Conservation (phyloP, 2,797 vertebrate genomes). For the Antennarius maculatus region DNA sequence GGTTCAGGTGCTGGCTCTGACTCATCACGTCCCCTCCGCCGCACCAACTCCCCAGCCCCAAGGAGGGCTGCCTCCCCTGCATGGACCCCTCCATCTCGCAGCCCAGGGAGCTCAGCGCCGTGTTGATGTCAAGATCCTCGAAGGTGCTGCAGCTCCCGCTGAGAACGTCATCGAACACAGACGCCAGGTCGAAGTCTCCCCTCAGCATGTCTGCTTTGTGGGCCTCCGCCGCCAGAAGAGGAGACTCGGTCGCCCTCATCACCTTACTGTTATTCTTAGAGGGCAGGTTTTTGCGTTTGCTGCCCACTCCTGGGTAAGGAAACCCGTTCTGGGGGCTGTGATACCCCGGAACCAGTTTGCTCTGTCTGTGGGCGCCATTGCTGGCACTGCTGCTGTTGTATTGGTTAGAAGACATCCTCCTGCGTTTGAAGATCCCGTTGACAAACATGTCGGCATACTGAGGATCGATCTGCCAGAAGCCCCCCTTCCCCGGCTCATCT, state of each 20-base stretch:
- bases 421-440: slow-evolving; percentile 86
- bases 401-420: slow-evolving; percentile 83
- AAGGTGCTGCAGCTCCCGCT: slow-evolving; percentile 84
- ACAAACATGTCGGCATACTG: slow-evolving; percentile 89
- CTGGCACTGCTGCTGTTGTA: slow-evolving; percentile 64
- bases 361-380: slow-evolving; percentile 67
- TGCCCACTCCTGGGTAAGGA: slow-evolving; percentile 65
- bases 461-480: slow-evolving; percentile 88
- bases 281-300: slow-evolving; percentile 71
- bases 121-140: slow-evolving; percentile 88
- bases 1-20: slow-evolving; percentile 61
- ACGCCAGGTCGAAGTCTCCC: slow-evolving; percentile 85
- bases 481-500: slow-evolving; percentile 87
- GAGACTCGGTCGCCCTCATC: slow-evolving; percentile 73
- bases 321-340: slow-evolving; percentile 64
- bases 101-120: slow-evolving; percentile 84
- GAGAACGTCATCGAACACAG: slow-evolving; percentile 85
- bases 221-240: slow-evolving; percentile 78
- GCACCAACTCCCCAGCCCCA: slow-evolving; percentile 75
- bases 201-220: slow-evolving; percentile 76
- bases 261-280: slow-evolving; percentile 70
- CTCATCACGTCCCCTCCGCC: slow-evolving; percentile 57
- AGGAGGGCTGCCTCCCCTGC: slow-evolving; percentile 74
- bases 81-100: slow-evolving; percentile 82
- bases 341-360: slow-evolving; percentile 69